Evolutionary conservation across 1,140 invertebrate species (phyloP), one percentile per base, ranked within the genome.

Genomic region (honey bee (Apis mellifera)): DNA sequence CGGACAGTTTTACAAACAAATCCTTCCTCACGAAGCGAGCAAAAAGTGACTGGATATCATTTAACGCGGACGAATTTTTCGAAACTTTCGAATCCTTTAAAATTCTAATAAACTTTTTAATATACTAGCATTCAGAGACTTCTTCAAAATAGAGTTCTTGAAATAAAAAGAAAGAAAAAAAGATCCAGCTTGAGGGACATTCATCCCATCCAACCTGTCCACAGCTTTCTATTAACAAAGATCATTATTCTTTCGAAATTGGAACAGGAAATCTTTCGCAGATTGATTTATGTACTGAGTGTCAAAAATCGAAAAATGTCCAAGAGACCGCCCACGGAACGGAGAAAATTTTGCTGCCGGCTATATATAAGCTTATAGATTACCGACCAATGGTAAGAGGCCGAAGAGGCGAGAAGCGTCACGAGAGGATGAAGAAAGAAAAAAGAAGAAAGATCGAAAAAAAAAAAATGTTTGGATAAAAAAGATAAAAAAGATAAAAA

Each of bases 331-430:
- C 66, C 66, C 55, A 71, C 66, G n/a, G 76, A 21, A 1, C 23
- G 52, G 50, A 55, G 74, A 55, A 77, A 66, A 66, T 77, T 77
- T 64, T 21, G 74, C 74, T 26, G 50, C n/a, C 26, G 55, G 66
- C 66, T 52, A 26, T 42, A 42, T 7, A 42, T 42, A 48, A 1
- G 26, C 26, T 26, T 26, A 26, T 1, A 12, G 70, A 23, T 17
- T 23, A 15, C 5, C 32, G 32, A 71, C 55, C 23, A 23, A 71
- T 12, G 50, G 13, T 15, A 54, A 23, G 32, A 23, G 8, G 19
- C 21, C 13, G 32, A 48, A 48, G 17, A 17, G 13, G 15, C 23
- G 8, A 32, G 32, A 32, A 32, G 2, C 32, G 32, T 32, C 32
- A 32, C 32, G 32, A 3, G 21, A 13, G 1, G n/a, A 21, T 0